Conservation (phyloP, 1,140 invertebrate genomes). For the Antheraea pernyi region DNA sequence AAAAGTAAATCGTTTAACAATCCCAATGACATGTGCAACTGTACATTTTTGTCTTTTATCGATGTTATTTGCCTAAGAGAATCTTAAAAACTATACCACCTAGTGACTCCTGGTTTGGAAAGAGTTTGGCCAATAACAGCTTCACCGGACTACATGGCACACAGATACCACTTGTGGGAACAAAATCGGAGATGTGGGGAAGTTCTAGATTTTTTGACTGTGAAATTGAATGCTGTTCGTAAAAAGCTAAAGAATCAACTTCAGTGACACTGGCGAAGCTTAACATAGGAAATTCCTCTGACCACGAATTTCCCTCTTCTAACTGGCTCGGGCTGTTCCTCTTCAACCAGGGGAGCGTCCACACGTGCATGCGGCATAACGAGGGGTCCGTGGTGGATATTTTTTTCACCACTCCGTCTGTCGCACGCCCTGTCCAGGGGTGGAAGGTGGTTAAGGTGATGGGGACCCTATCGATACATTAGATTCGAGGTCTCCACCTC, state of each 20-base stretch:
- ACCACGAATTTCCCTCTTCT: too few relatives aligned
- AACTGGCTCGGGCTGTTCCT: too few relatives aligned
- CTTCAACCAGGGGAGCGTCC: too few relatives aligned
- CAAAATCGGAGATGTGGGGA: slow-evolving; percentile 21
- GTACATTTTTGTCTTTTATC: slow-evolving; percentile 22
- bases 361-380: too few relatives aligned
- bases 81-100: slow-evolving; percentile 31
- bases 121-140: slow-evolving; percentile 24
- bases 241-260: not conserved
- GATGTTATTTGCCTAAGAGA: slow-evolving; percentile 20
- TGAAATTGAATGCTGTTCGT: not conserved
- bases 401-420: too few relatives aligned
- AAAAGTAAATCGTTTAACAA: slow-evolving; percentile 11
- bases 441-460: too few relatives aligned
- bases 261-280: not conserved
- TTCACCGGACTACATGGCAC: slow-evolving; percentile 17
- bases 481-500: too few relatives aligned
- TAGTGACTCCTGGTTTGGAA: slow-evolving; percentile 20
- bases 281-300: not conserved
- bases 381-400: too few relatives aligned
- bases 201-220: slow-evolving; percentile 7
- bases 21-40: slow-evolving; percentile 17
- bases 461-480: too few relatives aligned
- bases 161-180: slow-evolving; percentile 24
- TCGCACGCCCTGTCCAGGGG: too few relatives aligned